These are phyloP conservation scores for Criorhina ranunculi DNA, from an alignment of 2,888 invertebrate species.

Conservation along the genomic window DNA sequence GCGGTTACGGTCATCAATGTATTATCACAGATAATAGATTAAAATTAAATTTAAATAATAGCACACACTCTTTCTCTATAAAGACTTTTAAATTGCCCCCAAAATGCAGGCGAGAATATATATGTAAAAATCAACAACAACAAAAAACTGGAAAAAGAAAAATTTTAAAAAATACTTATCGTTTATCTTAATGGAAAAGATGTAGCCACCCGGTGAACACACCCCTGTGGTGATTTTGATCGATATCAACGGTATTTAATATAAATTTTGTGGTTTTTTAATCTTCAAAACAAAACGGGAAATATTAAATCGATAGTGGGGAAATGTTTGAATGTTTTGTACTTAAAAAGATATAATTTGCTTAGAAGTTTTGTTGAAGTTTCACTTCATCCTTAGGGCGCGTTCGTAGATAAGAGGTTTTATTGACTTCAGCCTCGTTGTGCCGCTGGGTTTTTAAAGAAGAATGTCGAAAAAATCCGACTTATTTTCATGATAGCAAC, in stretches of 20 bases:
- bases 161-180: conserved; percentile 42
- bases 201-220: conserved; percentile 38
- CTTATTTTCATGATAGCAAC: no score
- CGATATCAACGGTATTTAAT: conserved; percentile 60
- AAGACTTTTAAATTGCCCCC: conserved; percentile 23
- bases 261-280: conserved; percentile 50
- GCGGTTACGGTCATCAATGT: conserved; percentile 26
- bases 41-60: conserved; percentile 59
- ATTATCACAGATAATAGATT: conserved; percentile 64
- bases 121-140: neutral
- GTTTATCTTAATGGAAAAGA: conserved; percentile 58
- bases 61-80: conserved; percentile 37
- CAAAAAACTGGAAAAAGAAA: conserved; percentile 24
- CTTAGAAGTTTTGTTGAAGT: no score
- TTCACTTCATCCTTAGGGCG: no score
- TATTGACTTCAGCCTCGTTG: no score
- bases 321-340: no score
- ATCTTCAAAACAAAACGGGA: conserved; percentile 14
- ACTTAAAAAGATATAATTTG: no score
- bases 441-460: no score
- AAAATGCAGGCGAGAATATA: conserved; percentile 19
- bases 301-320: no score
- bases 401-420: no score
- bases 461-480: no score
- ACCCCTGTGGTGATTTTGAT: conserved; percentile 47